Conservation (phyloP, 1,140 invertebrate species). For the Euschistus heros region DNA sequence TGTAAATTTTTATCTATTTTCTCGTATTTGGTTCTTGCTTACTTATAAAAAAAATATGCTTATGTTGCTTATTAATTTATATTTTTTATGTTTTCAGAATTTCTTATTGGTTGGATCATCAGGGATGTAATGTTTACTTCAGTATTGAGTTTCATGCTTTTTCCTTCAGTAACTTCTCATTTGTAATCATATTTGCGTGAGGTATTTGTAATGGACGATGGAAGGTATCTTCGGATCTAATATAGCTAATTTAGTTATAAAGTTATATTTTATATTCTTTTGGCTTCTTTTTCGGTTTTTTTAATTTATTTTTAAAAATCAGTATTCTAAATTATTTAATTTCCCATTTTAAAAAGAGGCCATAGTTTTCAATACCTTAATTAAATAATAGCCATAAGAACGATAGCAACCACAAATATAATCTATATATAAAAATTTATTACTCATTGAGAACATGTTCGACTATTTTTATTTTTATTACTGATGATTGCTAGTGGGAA, state of each 20-base stretch:
- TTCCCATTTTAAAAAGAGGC: not conserved
- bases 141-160: not conserved
- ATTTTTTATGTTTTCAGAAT: not conserved
- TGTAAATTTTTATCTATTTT: not conserved
- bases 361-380: not conserved
- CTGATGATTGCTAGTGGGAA: not conserved
- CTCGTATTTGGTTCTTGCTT: not conserved
- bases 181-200: not conserved
- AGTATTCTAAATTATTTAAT: constrained; percentile 1
- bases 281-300: not conserved
- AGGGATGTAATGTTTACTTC: constrained; percentile 4
- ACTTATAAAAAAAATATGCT: not conserved
- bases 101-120: not conserved
- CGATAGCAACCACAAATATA: constrained; percentile 13
- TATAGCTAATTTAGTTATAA: not conserved
- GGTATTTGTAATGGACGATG: not conserved
- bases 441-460: not conserved
- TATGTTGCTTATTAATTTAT: not conserved
- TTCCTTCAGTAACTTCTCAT: not conserved
- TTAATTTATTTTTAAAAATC: not conserved
- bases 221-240: not conserved
- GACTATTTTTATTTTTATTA: not conserved
- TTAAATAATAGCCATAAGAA: constrained; percentile 9
- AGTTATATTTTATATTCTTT: not conserved
- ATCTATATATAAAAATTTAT: not conserved